Base-by-base conservation (phyloP, 92 coral and sea anemone genomes). In the Palythoa grandiflora region DNA sequence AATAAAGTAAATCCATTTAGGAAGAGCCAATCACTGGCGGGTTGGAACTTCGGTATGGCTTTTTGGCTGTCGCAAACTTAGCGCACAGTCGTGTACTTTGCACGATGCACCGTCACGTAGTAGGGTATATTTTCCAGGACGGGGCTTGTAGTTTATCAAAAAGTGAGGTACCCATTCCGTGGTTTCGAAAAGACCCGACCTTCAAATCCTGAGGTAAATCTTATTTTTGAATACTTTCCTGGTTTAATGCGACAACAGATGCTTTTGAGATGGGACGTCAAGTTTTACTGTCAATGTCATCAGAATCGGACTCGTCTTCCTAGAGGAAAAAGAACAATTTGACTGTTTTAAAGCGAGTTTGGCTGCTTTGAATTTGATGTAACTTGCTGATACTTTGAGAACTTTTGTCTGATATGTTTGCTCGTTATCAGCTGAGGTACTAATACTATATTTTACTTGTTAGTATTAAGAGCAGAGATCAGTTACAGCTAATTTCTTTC, bases 1-100 rank as follows among this genome's bases (percentile, higher is more conserved):
- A 55, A 55, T 55, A 55, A 55, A 55, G 61, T 55, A 55, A 55
- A 55, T 55, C 61, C 61, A 55, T 0, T 55, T 55, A 55, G 61
- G 61, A 55, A 55, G 61, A 55, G 61, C 61, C 61, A 55, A 55
- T 55, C 61, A 55, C 61, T 55, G 61, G 61, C 16, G 61, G 61
- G 61, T 55, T 7, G 61, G 61, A 55, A 55, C 17, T 55, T 55
- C 17, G 16, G 61, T 55, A 55, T 55, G 61, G 61, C 61, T 55
- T 55, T 2, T 17, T 17, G 61, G n/a, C 61, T 55, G 61, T 55
- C 17, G 61, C 61, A 55, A 55, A 55, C 61, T 55, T 55, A 55
- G 61, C 61, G 61, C 61, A 55, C 61, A 55, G 61, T 55, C 61
- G 61, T 55, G 61, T 55, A 55, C 61, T 55, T 55, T 55, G 61